Base-by-base conservation (phyloP, 2,888 invertebrate species). In the Nebria salina region DNA sequence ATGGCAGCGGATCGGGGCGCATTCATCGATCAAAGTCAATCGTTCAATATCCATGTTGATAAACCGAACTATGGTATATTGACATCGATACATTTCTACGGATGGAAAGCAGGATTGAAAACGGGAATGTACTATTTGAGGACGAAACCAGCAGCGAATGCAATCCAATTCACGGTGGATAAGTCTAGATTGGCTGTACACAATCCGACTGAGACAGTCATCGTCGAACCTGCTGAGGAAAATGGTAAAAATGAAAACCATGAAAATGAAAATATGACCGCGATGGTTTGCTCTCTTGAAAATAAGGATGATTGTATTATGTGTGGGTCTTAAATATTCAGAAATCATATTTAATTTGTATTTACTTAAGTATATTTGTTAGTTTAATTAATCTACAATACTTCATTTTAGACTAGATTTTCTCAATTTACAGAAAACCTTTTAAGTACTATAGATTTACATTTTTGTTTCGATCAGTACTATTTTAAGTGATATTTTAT, bases 61-160 rank as follows among this genome's bases (percentile, higher is more conserved):
- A 95, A 96, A 87, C 97, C 99, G 5, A 96, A 95, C 86, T 96
- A 96, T 87, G 97, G 96, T 5, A 97, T 97, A 88, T 90, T 99
- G 78, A 96, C 98, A 1, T 98, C 98, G 1, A 99, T 99, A 93
- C 99, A 99, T 89, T 99, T 99, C 89, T 96, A 97, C 88, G 97
- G 96, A 0, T 99, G 99, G 99, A 95, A 96, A 90, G 92, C 95
- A 89, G 99, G 99, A 2, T 90, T 99, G 82, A 99, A 99, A 90
- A 99, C 99, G 1, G 99, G 99, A 76, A 98, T 99, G 98, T 99
- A 99, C 89, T 99, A 99, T 88, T 90, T 99, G 83, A 92, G 98
- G 75, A 98, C 98, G 0, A 98, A 98, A 87, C 97, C 99, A 6
- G 99, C 99, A 0, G 97, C 96, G 1, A 95, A 96, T 88, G 97